Conservation (phyloP, 2,888 invertebrate genomes). For the Teinopalpus imperialis region DNA sequence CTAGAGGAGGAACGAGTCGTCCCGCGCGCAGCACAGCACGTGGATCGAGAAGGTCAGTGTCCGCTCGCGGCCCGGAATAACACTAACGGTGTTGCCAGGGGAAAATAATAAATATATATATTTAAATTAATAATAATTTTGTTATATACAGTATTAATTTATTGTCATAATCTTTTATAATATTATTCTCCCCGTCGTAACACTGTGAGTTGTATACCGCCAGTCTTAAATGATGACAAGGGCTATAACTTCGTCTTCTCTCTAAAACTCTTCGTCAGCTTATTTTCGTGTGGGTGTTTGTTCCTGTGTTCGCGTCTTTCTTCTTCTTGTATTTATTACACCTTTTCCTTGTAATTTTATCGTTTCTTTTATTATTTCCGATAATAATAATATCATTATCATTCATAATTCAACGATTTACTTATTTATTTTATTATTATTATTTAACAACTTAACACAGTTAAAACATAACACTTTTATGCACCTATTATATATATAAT, state of each 20-base stretch:
- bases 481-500: too few species aligned
- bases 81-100: conserved; percentile 11
- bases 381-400: too few species aligned
- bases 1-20: conserved; percentile 74
- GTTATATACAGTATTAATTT: too few species aligned
- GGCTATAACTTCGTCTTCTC: background rate
- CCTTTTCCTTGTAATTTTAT: background rate
- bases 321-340: background rate
- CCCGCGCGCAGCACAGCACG: conserved; percentile 84
- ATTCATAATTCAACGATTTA: too few species aligned
- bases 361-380: background rate
- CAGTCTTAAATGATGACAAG: background rate
- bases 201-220: background rate
- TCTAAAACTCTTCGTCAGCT: background rate
- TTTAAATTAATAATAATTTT: too few species aligned
- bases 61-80: conserved; percentile 34
- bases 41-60: conserved; percentile 93
- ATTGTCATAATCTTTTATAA: too few species aligned
- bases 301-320: conserved; percentile 4
- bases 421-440: too few species aligned
- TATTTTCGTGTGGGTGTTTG: conserved; percentile 6
- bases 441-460: too few species aligned
- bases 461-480: too few species aligned
- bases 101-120: background rate
- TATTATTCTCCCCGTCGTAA: background rate